Conservation (phyloP, 92 coral and sea anemone genomes). For the Metridium senile region DNA sequence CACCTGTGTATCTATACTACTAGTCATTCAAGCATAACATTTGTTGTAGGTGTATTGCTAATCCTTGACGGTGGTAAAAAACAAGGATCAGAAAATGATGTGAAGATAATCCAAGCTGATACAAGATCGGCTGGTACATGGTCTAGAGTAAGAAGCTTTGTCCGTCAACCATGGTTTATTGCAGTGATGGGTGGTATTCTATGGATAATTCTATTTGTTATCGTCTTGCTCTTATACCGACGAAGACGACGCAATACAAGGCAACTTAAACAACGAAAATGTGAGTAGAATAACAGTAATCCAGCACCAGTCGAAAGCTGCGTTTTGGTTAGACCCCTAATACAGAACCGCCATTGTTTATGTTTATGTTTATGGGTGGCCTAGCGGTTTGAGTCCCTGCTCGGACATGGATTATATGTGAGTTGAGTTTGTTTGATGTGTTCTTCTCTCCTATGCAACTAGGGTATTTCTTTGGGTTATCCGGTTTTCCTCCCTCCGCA, state of each 20-base stretch:
- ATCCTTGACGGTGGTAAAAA: neutral
- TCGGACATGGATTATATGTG: too few relatives aligned
- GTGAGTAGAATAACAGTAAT: neutral
- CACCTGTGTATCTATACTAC: too few relatives aligned
- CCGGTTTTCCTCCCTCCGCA: too few relatives aligned
- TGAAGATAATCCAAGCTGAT: constrained; percentile 53
- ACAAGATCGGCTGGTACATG: constrained; percentile 53
- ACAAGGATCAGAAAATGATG: constrained; percentile 12
- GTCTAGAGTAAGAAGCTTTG: constrained; percentile 73
- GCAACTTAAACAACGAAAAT: constrained; percentile 41
- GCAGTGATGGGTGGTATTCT: constrained; percentile 86
- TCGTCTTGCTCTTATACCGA: constrained; percentile 77
- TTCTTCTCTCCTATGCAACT: too few relatives aligned
- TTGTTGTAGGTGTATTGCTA: constrained; percentile 4
- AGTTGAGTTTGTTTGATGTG: too few relatives aligned
- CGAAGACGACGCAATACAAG: constrained; percentile 47
- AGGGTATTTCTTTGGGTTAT: too few relatives aligned
- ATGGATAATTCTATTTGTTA: constrained; percentile 66
- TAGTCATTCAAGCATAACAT: too few relatives aligned
- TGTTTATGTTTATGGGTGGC: neutral
- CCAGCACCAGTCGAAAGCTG: too few relatives aligned
- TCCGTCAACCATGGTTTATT: constrained; percentile 93
- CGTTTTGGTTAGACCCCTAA: too few relatives aligned
- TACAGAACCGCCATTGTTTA: too few relatives aligned
- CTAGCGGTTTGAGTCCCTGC: too few relatives aligned